Evolutionary conservation across 2,113 vertebrate species (phyloP).

Genomic region (Serranochromis macrocephalus): DNA sequence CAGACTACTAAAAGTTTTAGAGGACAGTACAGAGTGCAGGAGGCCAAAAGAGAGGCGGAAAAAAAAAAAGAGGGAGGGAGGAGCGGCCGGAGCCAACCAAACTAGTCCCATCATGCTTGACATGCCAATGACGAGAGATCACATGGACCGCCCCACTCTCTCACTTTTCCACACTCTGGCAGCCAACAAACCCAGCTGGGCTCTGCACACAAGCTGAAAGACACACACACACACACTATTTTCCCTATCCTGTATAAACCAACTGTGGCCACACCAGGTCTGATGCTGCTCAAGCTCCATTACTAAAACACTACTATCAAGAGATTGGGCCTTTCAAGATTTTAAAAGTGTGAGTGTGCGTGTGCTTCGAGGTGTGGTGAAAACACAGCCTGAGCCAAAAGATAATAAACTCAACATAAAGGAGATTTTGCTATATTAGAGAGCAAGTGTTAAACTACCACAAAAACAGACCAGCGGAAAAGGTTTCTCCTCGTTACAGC

Average conservation of each 20-base stretch:
- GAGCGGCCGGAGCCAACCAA: conserved; percentile 56
- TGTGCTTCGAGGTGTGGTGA: not conserved
- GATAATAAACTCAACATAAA: not conserved
- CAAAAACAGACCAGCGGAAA: not conserved
- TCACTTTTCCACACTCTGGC: not conserved
- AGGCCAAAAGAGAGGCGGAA: not conserved
- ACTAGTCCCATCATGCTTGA: conserved; percentile 57
- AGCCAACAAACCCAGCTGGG: conserved; percentile 21
- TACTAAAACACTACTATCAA: not conserved
- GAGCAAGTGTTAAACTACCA: not conserved
- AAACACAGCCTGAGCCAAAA: not conserved
- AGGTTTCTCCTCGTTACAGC: not conserved
- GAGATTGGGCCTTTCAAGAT: not conserved
- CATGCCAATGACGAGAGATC: conserved; percentile 57
- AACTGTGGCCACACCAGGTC: not conserved
- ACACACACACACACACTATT: not conserved
- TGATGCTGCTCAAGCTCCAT: not conserved
- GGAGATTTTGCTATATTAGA: not conserved
- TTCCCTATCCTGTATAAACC: not conserved
- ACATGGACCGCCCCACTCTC: conserved; percentile 28
- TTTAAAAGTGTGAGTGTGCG: not conserved
- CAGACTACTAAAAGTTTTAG: conserved; percentile 12
- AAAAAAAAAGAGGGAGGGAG: conserved; percentile 1
- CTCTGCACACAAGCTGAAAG: not conserved
- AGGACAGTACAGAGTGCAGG: not conserved